Evolutionary conservation across 1,140 invertebrate genomes (phyloP).

Genomic region (Ephestia elutella): DNA sequence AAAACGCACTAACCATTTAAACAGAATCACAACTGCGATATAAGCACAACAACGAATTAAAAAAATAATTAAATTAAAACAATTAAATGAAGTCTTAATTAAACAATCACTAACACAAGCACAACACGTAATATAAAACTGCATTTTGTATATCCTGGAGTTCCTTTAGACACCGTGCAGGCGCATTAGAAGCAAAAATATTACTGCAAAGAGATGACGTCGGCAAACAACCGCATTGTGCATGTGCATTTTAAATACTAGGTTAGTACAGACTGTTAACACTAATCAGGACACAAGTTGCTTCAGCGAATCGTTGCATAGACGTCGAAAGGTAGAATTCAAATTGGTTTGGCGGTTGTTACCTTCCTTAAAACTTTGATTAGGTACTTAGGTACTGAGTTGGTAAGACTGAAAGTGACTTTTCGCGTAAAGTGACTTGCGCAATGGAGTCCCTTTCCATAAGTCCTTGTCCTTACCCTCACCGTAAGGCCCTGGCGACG

Average conservation of each 20-base stretch:
- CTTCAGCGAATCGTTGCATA: background rate
- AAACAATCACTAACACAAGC: slow-evolving; percentile 26
- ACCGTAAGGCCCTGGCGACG: background rate
- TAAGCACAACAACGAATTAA: slow-evolving; percentile 18
- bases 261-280: slow-evolving; percentile 1
- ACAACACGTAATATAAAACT: slow-evolving; percentile 36
- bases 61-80: slow-evolving; percentile 10
- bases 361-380: background rate
- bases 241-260: slow-evolving; percentile 61
- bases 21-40: background rate
- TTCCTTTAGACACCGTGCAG: slow-evolving; percentile 57
- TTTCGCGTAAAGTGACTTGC: background rate
- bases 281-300: slow-evolving; percentile 41
- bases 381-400: no score
- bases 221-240: slow-evolving; percentile 64
- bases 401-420: background rate
- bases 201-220: slow-evolving; percentile 72
- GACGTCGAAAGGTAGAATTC: background rate
- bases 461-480: background rate
- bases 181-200: slow-evolving; percentile 69
- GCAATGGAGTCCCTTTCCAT: background rate
- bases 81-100: slow-evolving; percentile 27
- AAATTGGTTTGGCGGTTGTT: background rate
- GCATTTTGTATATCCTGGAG: slow-evolving; percentile 56
- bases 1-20: slow-evolving; percentile 32